Evolutionary conservation across 2,113 vertebrate genomes (phyloP), one percentile per base, ranked within the genome.

Genomic region (Labeo rohita): DNA sequence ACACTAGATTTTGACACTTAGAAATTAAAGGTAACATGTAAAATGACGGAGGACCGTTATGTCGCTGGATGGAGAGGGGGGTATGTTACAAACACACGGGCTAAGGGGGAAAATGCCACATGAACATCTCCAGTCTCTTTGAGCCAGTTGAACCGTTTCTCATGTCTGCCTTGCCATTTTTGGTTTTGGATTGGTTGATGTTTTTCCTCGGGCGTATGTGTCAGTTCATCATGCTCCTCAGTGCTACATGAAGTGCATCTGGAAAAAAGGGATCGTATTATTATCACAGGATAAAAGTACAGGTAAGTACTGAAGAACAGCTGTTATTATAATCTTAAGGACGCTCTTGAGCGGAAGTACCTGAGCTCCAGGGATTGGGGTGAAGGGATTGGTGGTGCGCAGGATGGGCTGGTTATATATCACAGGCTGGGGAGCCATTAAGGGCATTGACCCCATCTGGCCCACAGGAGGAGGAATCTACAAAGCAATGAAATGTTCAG

Each of bases 201-300:
- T 90, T 89, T 85, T 89, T 87, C 82, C 77, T 92, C 63, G 90
- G 77, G 82, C 78, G 54, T 84, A 83, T 77, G 79, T 50, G 50
- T 88, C 85, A 61, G 82, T 91, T 87, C 91, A 86, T 90, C 87
- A 85, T 84, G 88, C 80, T 90, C 88, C 88, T 94, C 88, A 90
- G 91, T 86, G 93, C 93, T 97, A 98, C 97, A 98, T 97, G 92
- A 98, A 98, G 94, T 98, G 97, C 96, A 98, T 97, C 97, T 98
- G 93, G 80, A 93, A 94, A 91, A 83, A 1, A 95, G n/a, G 15
- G 76, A n/a, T 61, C 28, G 5, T 56, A 10, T 78, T 78, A 78
- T 34, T 78, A 78, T 34, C 34, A 10, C 28, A 36, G 15, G 16
- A 21, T 43, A 21, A 3, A 45, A 87, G 89, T 86, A 50, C 39